Evolutionary conservation across 1,140 invertebrate species (phyloP).

Genomic region (Limonius californicus): DNA sequence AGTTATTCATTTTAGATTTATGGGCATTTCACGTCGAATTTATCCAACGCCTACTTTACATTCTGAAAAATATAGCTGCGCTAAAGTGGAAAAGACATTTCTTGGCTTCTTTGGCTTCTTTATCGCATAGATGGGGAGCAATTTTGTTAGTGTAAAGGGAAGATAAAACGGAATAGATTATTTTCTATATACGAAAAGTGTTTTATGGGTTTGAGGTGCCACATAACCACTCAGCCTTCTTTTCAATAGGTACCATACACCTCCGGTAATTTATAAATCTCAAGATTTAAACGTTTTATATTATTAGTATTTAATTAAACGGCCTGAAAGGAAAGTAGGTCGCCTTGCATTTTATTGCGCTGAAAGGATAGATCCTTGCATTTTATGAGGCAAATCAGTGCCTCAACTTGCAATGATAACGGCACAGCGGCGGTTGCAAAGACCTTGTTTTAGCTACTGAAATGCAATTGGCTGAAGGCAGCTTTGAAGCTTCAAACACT

Average conservation of each 20-base stretch:
- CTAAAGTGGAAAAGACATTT: constrained; percentile 5
- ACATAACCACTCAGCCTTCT: too few species aligned
- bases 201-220: not conserved
- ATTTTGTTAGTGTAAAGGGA: constrained; percentile 5
- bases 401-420: too few species aligned
- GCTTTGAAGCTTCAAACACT: constrained; percentile 24
- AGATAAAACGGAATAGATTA: not conserved
- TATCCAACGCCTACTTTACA: constrained; percentile 7
- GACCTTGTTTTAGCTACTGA: constrained; percentile 13
- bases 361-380: too few species aligned
- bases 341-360: too few species aligned
- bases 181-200: not conserved
- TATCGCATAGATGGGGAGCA: not conserved
- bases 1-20: constrained; percentile 44
- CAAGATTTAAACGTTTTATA: too few species aligned
- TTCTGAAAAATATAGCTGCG: not conserved
- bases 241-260: too few species aligned
- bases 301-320: too few species aligned
- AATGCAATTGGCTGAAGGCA: constrained; percentile 23
- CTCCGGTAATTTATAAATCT: too few species aligned
- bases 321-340: too few species aligned
- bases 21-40: constrained; percentile 28
- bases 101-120: constrained; percentile 1
- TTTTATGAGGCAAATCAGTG: too few species aligned
- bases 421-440: not conserved